Percentiles rank a stretch among this genome's conserved stretches.
These are phyloP conservation scores for Stegodyphus dumicola DNA, from an alignment of 1,140 invertebrate species.

Conservation along the genomic window DNA sequence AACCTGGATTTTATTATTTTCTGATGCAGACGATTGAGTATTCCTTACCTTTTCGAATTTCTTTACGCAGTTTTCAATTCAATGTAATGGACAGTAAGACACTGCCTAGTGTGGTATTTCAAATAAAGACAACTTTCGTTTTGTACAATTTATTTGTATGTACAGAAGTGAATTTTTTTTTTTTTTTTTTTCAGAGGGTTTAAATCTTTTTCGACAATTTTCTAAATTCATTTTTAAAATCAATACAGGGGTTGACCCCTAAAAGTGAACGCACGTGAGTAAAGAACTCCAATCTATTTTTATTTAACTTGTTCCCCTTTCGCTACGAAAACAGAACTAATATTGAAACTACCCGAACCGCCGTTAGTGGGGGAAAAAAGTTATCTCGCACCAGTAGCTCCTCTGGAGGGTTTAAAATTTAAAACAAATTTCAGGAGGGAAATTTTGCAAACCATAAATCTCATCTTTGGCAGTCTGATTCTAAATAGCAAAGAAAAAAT, in stretches of 20 bases:
- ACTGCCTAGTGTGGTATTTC: no score
- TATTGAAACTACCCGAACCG: conserved; percentile 53
- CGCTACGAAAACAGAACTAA: conserved; percentile 21
- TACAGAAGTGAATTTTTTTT: no score
- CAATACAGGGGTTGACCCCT: conserved; percentile 21
- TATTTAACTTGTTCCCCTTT: conserved; percentile 25
- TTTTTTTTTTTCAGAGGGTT: no score
- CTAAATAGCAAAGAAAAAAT: conserved; percentile 44
- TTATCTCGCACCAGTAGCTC: conserved; percentile 44
- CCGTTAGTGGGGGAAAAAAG: conserved; percentile 15
- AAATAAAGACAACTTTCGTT: no score
- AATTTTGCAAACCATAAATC: conserved; percentile 59
- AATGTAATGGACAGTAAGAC: not conserved
- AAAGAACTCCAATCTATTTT: conserved; percentile 35
- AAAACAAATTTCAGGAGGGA: conserved; percentile 60
- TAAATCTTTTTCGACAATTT: no score
- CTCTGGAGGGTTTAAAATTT: conserved; percentile 56
- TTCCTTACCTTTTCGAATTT: no score
- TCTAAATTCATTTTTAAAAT: not conserved
- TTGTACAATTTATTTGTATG: no score
- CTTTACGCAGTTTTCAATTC: no score
- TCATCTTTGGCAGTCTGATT: conserved; percentile 54
- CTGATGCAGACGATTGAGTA: no score
- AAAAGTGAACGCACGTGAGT: conserved; percentile 16
- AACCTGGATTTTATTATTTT: no score